Evolutionary conservation across 2,888 invertebrate species (phyloP).

Genomic region (Hirtodrosophila trivittata): DNA sequence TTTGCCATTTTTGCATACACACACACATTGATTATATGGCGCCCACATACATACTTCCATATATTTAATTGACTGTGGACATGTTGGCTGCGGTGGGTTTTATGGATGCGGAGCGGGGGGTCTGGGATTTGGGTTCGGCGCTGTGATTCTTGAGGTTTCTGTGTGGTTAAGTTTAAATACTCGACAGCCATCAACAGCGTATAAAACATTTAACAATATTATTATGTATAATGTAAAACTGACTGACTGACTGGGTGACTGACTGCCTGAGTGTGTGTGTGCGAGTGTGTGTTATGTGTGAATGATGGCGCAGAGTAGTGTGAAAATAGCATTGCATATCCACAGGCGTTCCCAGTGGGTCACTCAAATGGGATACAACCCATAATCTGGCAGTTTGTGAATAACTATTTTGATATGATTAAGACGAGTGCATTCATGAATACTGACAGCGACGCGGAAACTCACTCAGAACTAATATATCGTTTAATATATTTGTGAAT

Average conservation of each 20-base stretch:
- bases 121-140: slow-evolving; percentile 46
- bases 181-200: slow-evolving; percentile 77
- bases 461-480: not conserved
- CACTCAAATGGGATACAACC: not conserved
- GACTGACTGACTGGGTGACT: slow-evolving; percentile 42
- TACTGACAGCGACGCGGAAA: too few relatives aligned
- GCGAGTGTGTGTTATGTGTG: slow-evolving; percentile 9
- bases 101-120: slow-evolving; percentile 26
- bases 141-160: slow-evolving; percentile 79
- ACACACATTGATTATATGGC: slow-evolving; percentile 66
- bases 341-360: slow-evolving; percentile 41
- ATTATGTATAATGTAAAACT: slow-evolving; percentile 51
- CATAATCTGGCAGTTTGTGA: not conserved
- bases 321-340: slow-evolving; percentile 61
- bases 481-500: too few relatives aligned
- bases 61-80: slow-evolving; percentile 77
- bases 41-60: slow-evolving; percentile 39
- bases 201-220: slow-evolving; percentile 76
- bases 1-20: slow-evolving; percentile 79
- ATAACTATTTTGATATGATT: too few relatives aligned
- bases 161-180: slow-evolving; percentile 78
- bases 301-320: slow-evolving; percentile 20
- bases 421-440: too few relatives aligned
- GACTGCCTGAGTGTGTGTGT: slow-evolving; percentile 7
- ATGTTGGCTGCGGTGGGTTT: slow-evolving; percentile 58